Base-by-base conservation (phyloP, 2,888 invertebrate genomes). In the Rhimphoctona megacephalus region DNA sequence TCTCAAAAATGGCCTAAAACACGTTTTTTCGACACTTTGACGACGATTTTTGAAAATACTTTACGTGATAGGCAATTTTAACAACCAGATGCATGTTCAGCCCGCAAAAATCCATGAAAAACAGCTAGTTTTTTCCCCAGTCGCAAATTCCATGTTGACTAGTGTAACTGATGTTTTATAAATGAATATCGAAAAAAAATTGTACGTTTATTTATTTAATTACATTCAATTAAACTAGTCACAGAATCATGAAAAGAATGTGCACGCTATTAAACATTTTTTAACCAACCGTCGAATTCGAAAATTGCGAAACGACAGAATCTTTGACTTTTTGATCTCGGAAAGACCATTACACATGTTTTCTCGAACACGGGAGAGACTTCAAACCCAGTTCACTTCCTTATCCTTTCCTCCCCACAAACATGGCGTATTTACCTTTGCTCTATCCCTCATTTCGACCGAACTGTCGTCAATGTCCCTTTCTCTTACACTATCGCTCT, bases 381-480 rank as follows among this genome's bases (percentile, higher is more conserved):
- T 43, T 61, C 4, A 4, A 74, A 7, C 54, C n/a, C 54, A 22
- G 3, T 22, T 54, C 61, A 61, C 30, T 30, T 17, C 17, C 30
- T 30, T 5, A 30, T 30, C n/a, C 30, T 61, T 17, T 61, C 30
- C 61, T 61, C 11, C 30, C 30, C 17, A 61, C 61, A 74, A 74
- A 57, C 74, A 76, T 6, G 46, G 64, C 14, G 76, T 76, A 76
- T 76, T 76, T 76, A 76, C 30, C 76, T 76, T 76, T 61, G 43
- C 25, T 61, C 43, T 43, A 30, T 61, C 30, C 70, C 43, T 39
- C 70, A 61, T 78, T 78, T 67, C 17, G 49, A 39, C n/a, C 2
- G n/a, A 78, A 54, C 25, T 67, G 8, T 36, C 61, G 17, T 22
- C 8, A n/a, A 25, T 30, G 49, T 49, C n/a, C 46, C 76, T 43